These are phyloP conservation scores for Takifugu rubripes DNA, from an alignment of 2,797 vertebrate genomes.

Conservation along the genomic window DNA sequence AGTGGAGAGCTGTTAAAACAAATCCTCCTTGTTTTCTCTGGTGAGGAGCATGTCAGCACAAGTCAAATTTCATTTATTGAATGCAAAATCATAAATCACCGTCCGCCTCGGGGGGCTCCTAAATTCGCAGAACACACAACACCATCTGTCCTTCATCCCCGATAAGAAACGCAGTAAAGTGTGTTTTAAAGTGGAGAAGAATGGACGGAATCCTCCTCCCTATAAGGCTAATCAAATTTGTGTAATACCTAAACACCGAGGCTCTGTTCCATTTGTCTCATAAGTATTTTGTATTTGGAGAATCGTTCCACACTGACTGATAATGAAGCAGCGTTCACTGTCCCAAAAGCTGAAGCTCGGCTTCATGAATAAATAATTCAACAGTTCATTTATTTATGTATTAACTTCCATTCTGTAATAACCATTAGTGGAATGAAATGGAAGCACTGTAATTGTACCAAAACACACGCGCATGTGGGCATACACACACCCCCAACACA, in stretches of 20 bases:
- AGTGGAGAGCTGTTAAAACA: not conserved
- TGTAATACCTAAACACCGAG: not conserved
- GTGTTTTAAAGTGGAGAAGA: not conserved
- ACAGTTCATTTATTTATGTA: not conserved
- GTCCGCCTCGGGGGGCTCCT: not conserved
- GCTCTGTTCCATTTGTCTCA: not conserved
- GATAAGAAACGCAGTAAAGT: not conserved
- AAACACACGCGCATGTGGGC: slow-evolving; percentile 11
- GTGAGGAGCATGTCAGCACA: not conserved
- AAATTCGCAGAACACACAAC: not conserved
- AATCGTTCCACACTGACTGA: too few relatives aligned
- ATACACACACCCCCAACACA: slow-evolving; percentile 7
- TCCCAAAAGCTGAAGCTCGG: not conserved
- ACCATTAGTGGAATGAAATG: not conserved
- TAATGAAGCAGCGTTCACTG: slow-evolving; percentile 1
- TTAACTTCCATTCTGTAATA: not conserved
- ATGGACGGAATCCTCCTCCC: not conserved
- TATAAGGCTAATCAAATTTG: too few relatives aligned
- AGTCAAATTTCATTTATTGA: slow-evolving; percentile 2
- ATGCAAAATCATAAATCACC: not conserved
- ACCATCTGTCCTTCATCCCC: not conserved
- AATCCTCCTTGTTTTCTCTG: not conserved
- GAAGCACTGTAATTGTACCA: not conserved
- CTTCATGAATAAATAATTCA: not conserved
- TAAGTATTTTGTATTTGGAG: not conserved